Base-by-base conservation (phyloP, 2,888 invertebrate species). In the Argyresthia goedartella region DNA sequence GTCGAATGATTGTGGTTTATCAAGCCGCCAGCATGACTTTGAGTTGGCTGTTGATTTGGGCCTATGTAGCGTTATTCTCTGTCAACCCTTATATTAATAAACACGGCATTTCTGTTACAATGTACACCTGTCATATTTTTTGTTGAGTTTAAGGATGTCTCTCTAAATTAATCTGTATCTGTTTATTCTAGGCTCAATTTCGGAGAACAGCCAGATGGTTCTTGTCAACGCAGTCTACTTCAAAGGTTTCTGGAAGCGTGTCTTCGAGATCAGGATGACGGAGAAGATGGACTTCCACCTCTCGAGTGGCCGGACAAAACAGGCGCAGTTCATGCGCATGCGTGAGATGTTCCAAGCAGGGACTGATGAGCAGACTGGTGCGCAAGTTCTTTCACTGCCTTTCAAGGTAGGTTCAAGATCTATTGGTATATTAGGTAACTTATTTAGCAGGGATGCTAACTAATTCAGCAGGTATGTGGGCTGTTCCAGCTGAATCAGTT, bases 191-290 rank as follows among this genome's bases (percentile, higher is more conserved):
- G 89, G 80, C 56, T 67, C 87, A 9, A 55, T 91, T 1, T 68
- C 80, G 16, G 71, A 82, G 11, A 86, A 89, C 1, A 78, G 90
- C 8, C 87, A 90, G 57, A 69, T 93, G 73, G 69, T 93, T 7
- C 66, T 92, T 36, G 82, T 90, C 6, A 94, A 92, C 63, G 91
- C 91, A 2, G 74, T 94, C 16, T 93, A 89, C 73, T 94, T 93
- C 84, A 92, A 93, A 71, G 93, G 93, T 0, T 65, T 88, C 0
- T 94, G 94, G 94, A 76, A 87, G 25, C 76, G 86, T 41, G 89
- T 88, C 49, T 95, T 95, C 66, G 81, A 88, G 7, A 69, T 75
- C 15, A 78, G 88, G 49, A 62, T 79, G 1, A 93, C 93, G 0
- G 62, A 61, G 50, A 56, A 67, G 0, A 82, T 76, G 8, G 73